Evolutionary conservation across 1,140 invertebrate species (phyloP), one percentile per base, ranked within the genome.

Genomic region (Dendroctonus valens): DNA sequence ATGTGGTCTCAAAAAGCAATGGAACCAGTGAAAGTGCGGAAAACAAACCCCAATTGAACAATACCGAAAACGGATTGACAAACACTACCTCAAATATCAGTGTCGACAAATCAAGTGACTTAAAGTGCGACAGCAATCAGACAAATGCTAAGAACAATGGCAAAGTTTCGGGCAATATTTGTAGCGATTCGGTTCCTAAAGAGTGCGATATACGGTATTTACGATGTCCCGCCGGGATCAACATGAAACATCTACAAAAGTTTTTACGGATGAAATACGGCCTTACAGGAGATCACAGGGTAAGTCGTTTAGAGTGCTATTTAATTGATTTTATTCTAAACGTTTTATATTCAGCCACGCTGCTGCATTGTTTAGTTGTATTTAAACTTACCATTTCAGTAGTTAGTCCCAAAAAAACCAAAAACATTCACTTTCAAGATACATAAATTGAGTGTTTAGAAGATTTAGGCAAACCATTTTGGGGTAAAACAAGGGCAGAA

Each of bases 221-320:
- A 11, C 83, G 85, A 60, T 91, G 89, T 79, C 89, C 89, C 0
- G 89, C 89, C 0, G 82, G 84, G 4, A 84, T 91, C 5, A 86
- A 85, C 5, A 84, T 91, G 60, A 81, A 80, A 0, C 84, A 87
- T 67, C 75, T 92, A 7, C 90, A 90, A 74, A 90, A 90, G 74
- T 88, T 91, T 68, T 76, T 91, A n/a, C 79, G 83, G 8, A 79
- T 85, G 67, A 91, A 91, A 70, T 90, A 85, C 72, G 83, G 83
- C 73, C 78, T 86, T 5, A 81, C 77, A 7, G 73, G 78, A 58
- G 78, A 78, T 46, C 84, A 86, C 69, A 78, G 79, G 72, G 81
- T 87, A 65, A 72, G 72, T 69, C n/a, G 37, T 57, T 44, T 59
- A 39, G 9, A 7, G 7, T 14, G 44, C 26, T n/a, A 52, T 5